These are phyloP conservation scores for Sarcophilus harrisii DNA, from an alignment of 2,797 vertebrate species.

Conservation along the genomic window DNA sequence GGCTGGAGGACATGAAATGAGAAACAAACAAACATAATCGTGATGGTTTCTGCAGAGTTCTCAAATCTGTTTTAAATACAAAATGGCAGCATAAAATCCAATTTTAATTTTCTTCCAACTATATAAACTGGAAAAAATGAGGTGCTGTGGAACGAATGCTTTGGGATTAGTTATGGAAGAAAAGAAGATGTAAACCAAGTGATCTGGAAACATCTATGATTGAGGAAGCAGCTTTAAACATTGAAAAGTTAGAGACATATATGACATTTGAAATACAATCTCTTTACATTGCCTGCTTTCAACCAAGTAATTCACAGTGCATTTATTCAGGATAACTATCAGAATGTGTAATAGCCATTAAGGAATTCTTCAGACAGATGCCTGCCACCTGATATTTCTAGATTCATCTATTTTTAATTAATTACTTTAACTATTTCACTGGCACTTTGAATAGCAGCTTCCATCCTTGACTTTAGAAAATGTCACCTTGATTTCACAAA, in stretches of 20 bases:
- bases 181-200: constrained; percentile 57
- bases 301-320: neutral
- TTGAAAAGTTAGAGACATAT: constrained; percentile 39
- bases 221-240: constrained; percentile 54
- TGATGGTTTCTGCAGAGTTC: constrained; percentile 61
- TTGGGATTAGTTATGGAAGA: constrained; percentile 56
- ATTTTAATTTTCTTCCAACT: constrained; percentile 87
- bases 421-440: neutral
- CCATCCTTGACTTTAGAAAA: neutral
- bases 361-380: neutral
- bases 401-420: neutral
- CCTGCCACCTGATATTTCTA: neutral
- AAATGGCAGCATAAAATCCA: constrained; percentile 66
- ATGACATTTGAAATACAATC: neutral
- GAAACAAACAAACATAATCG: constrained; percentile 67
- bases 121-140: constrained; percentile 82
- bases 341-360: neutral
- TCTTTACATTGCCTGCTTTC: neutral
- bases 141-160: constrained; percentile 69
- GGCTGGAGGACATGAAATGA: constrained; percentile 55
- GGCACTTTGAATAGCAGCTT: neutral
- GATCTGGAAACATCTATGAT: constrained; percentile 47
- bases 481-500: neutral
- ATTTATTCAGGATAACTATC: neutral
- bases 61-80: constrained; percentile 68